Evolutionary conservation across 2,888 invertebrate species (phyloP), one percentile per base, ranked within the genome.

Genomic region (Cancer borealis): DNA sequence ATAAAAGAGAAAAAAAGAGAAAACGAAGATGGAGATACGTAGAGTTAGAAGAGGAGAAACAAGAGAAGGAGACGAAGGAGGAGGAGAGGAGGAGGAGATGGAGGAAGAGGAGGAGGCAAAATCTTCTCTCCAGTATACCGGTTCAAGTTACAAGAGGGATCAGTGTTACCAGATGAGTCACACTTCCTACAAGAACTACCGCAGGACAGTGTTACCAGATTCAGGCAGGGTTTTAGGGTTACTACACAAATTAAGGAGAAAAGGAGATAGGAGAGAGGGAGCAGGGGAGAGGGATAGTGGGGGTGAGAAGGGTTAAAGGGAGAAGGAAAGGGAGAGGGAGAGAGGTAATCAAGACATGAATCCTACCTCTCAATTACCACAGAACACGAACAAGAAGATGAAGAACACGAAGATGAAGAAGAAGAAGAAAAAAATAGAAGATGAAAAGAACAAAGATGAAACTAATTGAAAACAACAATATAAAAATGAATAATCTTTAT

Each of bases 191-290:
- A 21, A 21, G 66, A 66, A 66, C 21, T n/a, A 21, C 66, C 66
- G n/a, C 66, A 66, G 66, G 66, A 66, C 66, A 66, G 66, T 21
- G 66, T 66, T 66, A 66, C 66, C 66, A 66, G 6, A 6, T 21
- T 21, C 21, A 66, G 21, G 66, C 17, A 14, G 66, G n/a, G n/a
- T 66, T 6, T 66, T 66, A 66, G 66, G 66, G 66, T 66, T 66
- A 66, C 21, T n/a, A 66, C 66, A 66, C 66, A n/a, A 66, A 66
- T 66, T 66, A 66, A n/a, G 66, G 66, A 66, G 66, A 66, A 66
- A 66, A 66, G n/a, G n/a, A 66, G n/a, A 21, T n/a, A n/a, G 66
- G 66, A 66, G 21, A n/a, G n/a, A 66, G 66, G n/a, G n/a, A 21
- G 3, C 66, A n/a, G n/a, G 66, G 3, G n/a, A 21, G n/a, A 66